A percentile compares a stretch with the other conserved stretches of the same genome.
phyloP scores from a whole-genome alignment of 2,888 invertebrate genomes.

The Pammene fasciana region DNA sequence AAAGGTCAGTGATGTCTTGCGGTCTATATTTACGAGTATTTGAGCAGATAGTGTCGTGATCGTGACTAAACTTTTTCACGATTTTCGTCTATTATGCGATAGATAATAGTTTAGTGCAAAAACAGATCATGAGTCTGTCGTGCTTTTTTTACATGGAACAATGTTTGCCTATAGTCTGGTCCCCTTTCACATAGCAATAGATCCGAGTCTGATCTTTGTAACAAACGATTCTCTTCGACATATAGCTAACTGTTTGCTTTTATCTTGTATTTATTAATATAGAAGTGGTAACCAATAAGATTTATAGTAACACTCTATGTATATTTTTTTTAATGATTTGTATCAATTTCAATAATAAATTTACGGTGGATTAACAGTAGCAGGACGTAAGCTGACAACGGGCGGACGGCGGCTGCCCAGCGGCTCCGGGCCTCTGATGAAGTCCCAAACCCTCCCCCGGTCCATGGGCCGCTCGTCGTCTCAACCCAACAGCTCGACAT shows the following conservation, averaged over 20 bases:
- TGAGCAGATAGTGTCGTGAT: not conserved
- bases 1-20: not conserved
- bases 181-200: not conserved
- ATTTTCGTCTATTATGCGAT: constrained; percentile 31
- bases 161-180: too few species aligned
- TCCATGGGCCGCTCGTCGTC: constrained; percentile 88
- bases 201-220: too few species aligned
- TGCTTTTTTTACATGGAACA: too few species aligned
- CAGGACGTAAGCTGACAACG: constrained; percentile 90
- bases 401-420: constrained; percentile 87
- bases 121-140: not conserved
- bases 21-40: not conserved
- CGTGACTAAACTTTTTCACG: constrained; percentile 11
- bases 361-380: constrained; percentile 78
- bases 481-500: constrained; percentile 79
- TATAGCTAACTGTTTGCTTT: too few species aligned
- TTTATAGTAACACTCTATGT: not conserved
- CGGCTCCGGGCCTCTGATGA: constrained; percentile 86
- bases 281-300: not conserved
- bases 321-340: too few species aligned
- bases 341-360: not conserved
- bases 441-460: constrained; percentile 93
- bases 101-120: not conserved
- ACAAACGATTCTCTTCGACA: too few species aligned
- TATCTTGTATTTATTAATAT: not conserved